Evolutionary conservation across 2,797 vertebrate genomes (phyloP).

Genomic region (Ciconia nigra): DNA sequence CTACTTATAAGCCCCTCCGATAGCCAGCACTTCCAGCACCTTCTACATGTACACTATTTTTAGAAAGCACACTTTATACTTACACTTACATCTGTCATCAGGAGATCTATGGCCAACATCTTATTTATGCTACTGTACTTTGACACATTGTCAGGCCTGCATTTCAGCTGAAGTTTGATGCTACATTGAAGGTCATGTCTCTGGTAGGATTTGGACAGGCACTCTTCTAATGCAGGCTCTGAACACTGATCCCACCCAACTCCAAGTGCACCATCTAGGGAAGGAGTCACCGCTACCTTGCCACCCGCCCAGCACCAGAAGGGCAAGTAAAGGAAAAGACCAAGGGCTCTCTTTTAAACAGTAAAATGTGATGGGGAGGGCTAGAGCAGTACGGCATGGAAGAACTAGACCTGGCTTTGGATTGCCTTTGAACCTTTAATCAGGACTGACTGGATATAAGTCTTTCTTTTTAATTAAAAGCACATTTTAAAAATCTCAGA

Average conservation of each 20-base stretch:
- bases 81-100: slow-evolving; percentile 58
- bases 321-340: neutral
- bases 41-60: slow-evolving; percentile 55
- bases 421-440: neutral
- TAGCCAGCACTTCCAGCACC: slow-evolving; percentile 10
- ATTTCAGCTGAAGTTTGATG: slow-evolving; percentile 12
- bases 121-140: slow-evolving; percentile 53
- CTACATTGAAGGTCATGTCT: slow-evolving; percentile 29
- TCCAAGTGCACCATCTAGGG: neutral
- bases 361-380: neutral
- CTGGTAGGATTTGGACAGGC: neutral
- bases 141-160: slow-evolving; percentile 6
- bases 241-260: neutral
- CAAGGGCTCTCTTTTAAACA: neutral
- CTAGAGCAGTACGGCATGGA: neutral
- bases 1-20: slow-evolving; percentile 7
- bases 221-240: neutral
- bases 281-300: neutral
- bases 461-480: neutral
- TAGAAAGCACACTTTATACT: slow-evolving; percentile 50
- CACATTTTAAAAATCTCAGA: neutral
- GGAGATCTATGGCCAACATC: slow-evolving; percentile 22
- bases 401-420: neutral
- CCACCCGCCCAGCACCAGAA: neutral
- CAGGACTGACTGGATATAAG: neutral